Conservation (phyloP, 2,113 vertebrate genomes). For the Columba livia region DNA sequence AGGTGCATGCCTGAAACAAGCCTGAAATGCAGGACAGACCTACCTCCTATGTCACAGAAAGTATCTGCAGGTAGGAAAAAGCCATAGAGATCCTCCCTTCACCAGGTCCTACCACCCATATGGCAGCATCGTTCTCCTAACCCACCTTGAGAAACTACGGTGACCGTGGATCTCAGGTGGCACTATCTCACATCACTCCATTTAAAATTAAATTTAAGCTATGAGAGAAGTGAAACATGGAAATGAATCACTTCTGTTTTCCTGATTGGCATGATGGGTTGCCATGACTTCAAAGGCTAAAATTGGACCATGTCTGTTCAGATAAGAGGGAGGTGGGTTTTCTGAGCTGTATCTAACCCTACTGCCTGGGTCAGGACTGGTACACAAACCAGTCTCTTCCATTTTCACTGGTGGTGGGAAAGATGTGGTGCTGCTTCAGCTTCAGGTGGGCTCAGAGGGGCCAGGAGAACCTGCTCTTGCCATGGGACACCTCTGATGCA, state of each 20-base stretch:
- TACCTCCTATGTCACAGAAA: background rate
- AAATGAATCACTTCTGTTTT: constrained; percentile 44
- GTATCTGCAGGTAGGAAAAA: background rate
- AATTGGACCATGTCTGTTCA: background rate
- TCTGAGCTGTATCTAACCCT: background rate
- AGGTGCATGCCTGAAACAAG: background rate
- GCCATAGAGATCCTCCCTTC: background rate
- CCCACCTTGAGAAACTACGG: background rate
- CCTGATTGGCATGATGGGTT: background rate
- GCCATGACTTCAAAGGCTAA: constrained; percentile 28
- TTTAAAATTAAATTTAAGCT: background rate
- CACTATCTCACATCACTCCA: background rate
- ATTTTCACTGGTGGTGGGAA: background rate
- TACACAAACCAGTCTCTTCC: background rate
- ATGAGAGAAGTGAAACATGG: constrained; percentile 26
- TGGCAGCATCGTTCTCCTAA: background rate
- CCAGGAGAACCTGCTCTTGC: background rate
- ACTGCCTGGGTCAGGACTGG: rapidly evolving
- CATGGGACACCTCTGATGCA: rapidly evolving
- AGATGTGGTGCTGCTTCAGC: background rate
- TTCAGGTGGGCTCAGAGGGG: background rate
- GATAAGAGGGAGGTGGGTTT: background rate
- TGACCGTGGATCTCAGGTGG: background rate
- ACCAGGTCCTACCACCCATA: background rate
- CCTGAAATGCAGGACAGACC: background rate